A percentile compares a stretch with the other conserved stretches of the same genome.
These are phyloP conservation scores for Dicentrarchus labrax DNA, from an alignment of 2,113 vertebrate genomes.

Conservation along the genomic window DNA sequence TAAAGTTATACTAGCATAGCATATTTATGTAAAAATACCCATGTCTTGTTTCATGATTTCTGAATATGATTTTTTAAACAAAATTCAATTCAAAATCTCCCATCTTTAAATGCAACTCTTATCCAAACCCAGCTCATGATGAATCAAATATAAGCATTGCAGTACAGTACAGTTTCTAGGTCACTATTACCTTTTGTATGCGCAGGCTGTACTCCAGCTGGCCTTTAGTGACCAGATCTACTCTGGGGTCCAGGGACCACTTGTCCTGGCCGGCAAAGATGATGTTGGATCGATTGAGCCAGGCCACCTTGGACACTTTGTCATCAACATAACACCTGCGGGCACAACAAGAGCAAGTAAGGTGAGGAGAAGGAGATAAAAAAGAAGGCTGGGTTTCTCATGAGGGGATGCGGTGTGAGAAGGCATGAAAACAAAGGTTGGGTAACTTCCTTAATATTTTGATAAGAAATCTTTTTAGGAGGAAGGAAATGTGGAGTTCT, in stretches of 20 bases:
- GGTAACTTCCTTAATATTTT: not conserved
- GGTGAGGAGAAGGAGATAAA: slow-evolving; percentile 11
- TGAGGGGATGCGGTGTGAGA: not conserved
- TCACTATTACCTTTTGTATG: slow-evolving; percentile 90
- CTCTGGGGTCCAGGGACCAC: slow-evolving; percentile 98
- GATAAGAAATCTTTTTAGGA: not conserved
- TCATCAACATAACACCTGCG: slow-evolving; percentile 97
- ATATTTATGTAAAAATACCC: not conserved
- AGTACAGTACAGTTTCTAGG: not conserved
- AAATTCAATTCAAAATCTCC: not conserved
- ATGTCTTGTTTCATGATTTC: not conserved
- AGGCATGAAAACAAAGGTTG: not conserved
- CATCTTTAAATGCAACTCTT: not conserved
- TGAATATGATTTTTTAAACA: slow-evolving; percentile 6
- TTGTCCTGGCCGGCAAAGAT: slow-evolving; percentile 98
- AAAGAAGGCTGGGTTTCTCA: not conserved
- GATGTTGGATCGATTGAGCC: slow-evolving; percentile 99
- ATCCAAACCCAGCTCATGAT: not conserved
- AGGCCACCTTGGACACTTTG: slow-evolving; percentile 97
- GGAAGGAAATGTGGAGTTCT: slow-evolving; percentile 4
- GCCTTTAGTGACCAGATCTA: slow-evolving; percentile 96
- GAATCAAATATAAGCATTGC: not conserved
- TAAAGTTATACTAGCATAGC: not conserved
- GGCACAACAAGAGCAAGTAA: slow-evolving; percentile 36
- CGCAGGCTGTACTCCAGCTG: slow-evolving; percentile 98